Conservation (phyloP, 2,888 invertebrate species). For the Caenorhabditis becei region DNA sequence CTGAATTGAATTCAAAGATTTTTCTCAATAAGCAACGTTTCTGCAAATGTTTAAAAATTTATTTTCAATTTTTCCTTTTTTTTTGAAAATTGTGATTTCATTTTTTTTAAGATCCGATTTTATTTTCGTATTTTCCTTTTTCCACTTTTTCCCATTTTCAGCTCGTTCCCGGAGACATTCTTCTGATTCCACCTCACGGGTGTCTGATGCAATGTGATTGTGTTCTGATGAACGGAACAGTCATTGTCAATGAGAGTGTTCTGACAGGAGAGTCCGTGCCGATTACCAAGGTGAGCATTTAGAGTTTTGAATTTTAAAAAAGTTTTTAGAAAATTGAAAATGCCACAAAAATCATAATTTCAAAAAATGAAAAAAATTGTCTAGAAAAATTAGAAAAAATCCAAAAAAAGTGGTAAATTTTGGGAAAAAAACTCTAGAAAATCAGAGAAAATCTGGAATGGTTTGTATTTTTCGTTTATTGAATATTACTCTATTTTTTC, state of each 20-base stretch:
- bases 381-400: no score
- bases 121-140: not conserved
- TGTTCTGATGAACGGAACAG: slow-evolving; percentile 90
- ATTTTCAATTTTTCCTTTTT: no score
- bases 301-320: not conserved
- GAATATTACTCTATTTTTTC: not conserved
- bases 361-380: not conserved
- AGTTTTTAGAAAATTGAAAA: not conserved
- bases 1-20: no score
- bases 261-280: slow-evolving; percentile 96
- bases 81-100: not conserved
- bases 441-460: no score
- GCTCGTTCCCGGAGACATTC: slow-evolving; percentile 86
- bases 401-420: no score
- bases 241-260: slow-evolving; percentile 95
- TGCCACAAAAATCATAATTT: not conserved
- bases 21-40: no score
- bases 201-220: slow-evolving; percentile 89
- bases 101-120: slow-evolving; percentile 7
- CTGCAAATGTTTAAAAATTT: no score
- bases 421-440: no score
- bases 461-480: not conserved
- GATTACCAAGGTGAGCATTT: slow-evolving; percentile 87
- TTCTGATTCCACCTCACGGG: slow-evolving; percentile 88
- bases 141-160: slow-evolving; percentile 46